Base-by-base conservation (phyloP, 2,797 vertebrate species). In the Schizopygopsis malacanthus region DNA sequence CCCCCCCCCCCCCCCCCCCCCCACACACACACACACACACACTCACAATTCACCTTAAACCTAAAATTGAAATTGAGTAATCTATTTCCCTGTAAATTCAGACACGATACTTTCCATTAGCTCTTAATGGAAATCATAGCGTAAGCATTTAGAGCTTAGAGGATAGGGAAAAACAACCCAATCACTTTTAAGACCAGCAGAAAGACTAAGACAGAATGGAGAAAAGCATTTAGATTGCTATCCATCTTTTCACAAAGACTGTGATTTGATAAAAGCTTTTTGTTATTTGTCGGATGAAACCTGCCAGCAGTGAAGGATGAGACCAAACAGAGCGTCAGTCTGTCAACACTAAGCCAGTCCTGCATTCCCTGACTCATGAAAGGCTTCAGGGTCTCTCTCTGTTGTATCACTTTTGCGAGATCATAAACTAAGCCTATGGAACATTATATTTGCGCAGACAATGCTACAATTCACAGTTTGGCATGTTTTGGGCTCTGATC, bases 241-340 rank as follows among this genome's bases (percentile, higher is more conserved):
- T 89, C 50, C 80, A 90, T 86, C 81, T 81, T 91, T 77, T 87
- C 71, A 83, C 82, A 56, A 75, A 83, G 80, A 87, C 39, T 37
- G 39, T 84, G 67, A 79, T 65, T 65, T 79, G 59, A 79, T 22
- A 52, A 70, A 79, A 67, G 56, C 28, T 69, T 71, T 86, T 73
- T 45, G 39, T 71, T 59, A 65, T 82, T 79, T 79, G 45, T 81
- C 61, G 67, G 50, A 59, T 82, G 73, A 67, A 73, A 52, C 67
- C 33, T 71, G 67, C 33, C 70, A 70, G 47, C 61, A 54, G 37
- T 63, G 43, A 69, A 43, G 43, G 9, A 86, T 71, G 65, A 82
- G 65, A 43, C 43, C 0, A 9, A 79, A 82, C 43, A 63, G 47
- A 65, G 56, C 7, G 2, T 65, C 56, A 65, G 28, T 50, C 72